A percentile compares a stretch with the other conserved stretches of the same genome.
Conservation (phyloP, 2,113 vertebrate genomes). For the Hylia prasina region DNA sequence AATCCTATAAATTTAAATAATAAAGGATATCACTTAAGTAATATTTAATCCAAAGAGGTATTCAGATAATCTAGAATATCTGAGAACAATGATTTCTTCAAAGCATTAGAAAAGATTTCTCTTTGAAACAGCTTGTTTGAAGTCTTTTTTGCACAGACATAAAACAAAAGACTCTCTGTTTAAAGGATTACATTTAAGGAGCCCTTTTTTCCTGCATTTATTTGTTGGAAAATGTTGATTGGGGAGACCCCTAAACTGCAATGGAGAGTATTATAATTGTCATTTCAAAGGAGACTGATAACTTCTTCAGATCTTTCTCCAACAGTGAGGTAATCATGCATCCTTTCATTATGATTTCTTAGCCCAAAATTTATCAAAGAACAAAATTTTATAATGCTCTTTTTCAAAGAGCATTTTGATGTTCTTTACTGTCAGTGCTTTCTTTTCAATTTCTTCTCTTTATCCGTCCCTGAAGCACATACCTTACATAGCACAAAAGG, state of each 20-base stretch:
- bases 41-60: constrained; percentile 1
- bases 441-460: neutral
- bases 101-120: constrained; percentile 16
- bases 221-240: neutral
- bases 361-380: constrained; percentile 39
- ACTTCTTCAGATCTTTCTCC: constrained; percentile 61
- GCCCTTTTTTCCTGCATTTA: neutral
- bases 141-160: neutral
- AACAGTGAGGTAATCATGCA: constrained; percentile 24
- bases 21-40: neutral
- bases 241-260: neutral
- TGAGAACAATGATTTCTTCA: constrained; percentile 29
- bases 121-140: constrained; percentile 34
- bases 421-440: neutral
- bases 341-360: constrained; percentile 22
- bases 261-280: neutral
- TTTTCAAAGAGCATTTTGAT: neutral
- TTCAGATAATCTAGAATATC: neutral
- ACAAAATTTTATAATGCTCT: neutral
- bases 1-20: neutral
- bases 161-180: constrained; percentile 55
- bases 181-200: constrained; percentile 33
- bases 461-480: neutral
- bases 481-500: neutral
- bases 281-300: constrained; percentile 45